phyloP scores from a whole-genome alignment of 2,888 invertebrate species.

The Myopa testacea region DNA sequence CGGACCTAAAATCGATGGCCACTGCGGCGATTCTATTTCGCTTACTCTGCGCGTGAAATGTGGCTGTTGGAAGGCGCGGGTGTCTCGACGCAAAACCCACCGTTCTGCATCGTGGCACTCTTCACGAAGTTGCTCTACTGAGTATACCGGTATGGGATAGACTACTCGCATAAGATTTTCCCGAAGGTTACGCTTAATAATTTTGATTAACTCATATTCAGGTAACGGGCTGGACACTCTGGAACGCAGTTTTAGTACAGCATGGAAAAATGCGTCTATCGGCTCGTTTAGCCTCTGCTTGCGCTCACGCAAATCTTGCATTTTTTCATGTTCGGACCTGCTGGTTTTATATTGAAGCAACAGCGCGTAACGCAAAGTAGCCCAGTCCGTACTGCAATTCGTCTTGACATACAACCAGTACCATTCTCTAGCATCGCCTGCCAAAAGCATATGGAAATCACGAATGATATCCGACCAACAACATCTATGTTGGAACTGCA shows the following conservation, averaged over 20 bases:
- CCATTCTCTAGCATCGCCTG: conserved; percentile 33
- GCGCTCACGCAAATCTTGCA: conserved; percentile 34
- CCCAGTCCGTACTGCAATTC: conserved; percentile 20
- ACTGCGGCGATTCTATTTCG: background rate
- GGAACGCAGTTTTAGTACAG: background rate
- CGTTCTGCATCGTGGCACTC: conserved; percentile 21
- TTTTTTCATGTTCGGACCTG: conserved; percentile 33
- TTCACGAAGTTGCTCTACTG: conserved; percentile 27
- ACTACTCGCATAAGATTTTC: conserved; percentile 1
- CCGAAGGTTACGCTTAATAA: conserved; percentile 3
- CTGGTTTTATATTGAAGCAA: conserved; percentile 24
- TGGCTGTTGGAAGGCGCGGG: background rate
- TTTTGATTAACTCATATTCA: conserved; percentile 1
- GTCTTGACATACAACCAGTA: conserved; percentile 35
- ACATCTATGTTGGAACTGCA: conserved; percentile 26
- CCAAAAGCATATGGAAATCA: conserved; percentile 32
- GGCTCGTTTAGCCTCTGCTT: conserved; percentile 25
- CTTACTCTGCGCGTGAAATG: background rate
- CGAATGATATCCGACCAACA: conserved; percentile 8
- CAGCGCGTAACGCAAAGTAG: conserved; percentile 21
- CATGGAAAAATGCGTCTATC: conserved; percentile 28
- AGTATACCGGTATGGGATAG: conserved; percentile 10
- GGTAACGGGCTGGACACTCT: background rate
- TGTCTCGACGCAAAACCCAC: conserved; percentile 1
- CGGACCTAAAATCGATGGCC: background rate